Conservation (phyloP, 2,113 vertebrate genomes). For the Anolis sagrei region DNA sequence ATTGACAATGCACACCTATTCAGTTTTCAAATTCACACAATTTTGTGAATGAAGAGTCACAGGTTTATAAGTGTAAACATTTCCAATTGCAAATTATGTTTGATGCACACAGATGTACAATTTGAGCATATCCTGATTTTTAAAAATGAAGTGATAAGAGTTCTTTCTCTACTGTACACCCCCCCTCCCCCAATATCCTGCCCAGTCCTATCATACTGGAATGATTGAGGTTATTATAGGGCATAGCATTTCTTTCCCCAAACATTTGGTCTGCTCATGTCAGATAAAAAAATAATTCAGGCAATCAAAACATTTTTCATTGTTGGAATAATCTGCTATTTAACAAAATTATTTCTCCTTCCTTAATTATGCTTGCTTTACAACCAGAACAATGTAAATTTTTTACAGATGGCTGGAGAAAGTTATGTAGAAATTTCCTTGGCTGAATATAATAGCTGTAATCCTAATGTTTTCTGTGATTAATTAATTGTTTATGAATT, state of each 20-base stretch:
- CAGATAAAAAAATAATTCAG: background rate
- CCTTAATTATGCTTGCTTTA: conserved; percentile 5
- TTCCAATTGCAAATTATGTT: too few species aligned
- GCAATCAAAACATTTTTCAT: background rate
- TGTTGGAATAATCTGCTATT: background rate
- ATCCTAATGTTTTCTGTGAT: background rate
- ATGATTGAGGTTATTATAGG: background rate
- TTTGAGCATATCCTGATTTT: too few species aligned
- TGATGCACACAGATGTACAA: too few species aligned
- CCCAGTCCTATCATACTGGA: background rate
- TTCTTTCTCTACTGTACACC: background rate
- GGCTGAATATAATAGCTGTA: background rate
- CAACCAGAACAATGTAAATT: background rate
- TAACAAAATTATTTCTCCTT: background rate
- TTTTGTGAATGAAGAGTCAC: too few species aligned
- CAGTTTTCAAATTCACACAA: background rate
- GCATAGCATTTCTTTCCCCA: background rate
- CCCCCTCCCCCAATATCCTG: background rate
- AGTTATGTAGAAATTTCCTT: background rate
- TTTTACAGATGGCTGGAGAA: background rate
- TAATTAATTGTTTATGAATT: background rate
- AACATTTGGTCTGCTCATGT: background rate
- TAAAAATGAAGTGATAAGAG: background rate
- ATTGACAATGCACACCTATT: background rate
- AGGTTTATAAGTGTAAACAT: background rate